phyloP scores from a whole-genome alignment of 2,113 vertebrate species.

The Agelaius phoeniceus region DNA sequence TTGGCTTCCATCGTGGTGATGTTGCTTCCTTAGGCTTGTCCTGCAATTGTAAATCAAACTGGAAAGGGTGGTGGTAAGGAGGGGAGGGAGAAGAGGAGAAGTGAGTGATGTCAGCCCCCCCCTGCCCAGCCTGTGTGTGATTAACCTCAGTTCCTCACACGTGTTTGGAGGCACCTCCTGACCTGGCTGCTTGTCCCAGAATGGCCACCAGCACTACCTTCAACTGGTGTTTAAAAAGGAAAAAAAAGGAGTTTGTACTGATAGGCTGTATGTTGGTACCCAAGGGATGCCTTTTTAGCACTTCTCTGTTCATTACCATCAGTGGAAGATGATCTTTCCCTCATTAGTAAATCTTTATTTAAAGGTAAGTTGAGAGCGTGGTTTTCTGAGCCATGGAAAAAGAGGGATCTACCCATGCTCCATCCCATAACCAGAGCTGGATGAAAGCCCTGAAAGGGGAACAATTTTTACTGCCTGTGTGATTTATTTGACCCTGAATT shows the following conservation, averaged over 20 bases:
- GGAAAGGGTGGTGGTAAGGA: neutral
- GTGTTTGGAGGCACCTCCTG: neutral
- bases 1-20: neutral
- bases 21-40: neutral
- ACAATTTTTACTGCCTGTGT: fast-evolving
- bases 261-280: neutral
- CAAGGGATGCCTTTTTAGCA: neutral
- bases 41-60: neutral
- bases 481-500: neutral
- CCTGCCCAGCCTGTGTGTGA: neutral
- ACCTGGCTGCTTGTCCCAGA: neutral
- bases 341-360: neutral
- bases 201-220: neutral
- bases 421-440: neutral
- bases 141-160: fast-evolving
- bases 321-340: neutral
- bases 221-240: neutral
- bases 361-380: neutral
- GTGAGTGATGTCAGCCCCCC: neutral
- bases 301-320: neutral
- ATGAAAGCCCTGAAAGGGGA: neutral
- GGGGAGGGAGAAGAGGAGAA: neutral
- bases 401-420: neutral
- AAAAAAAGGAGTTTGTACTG: neutral
- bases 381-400: neutral